Conservation (phyloP, 2,888 invertebrate genomes). For the Caenorhabditis macrosperma region DNA sequence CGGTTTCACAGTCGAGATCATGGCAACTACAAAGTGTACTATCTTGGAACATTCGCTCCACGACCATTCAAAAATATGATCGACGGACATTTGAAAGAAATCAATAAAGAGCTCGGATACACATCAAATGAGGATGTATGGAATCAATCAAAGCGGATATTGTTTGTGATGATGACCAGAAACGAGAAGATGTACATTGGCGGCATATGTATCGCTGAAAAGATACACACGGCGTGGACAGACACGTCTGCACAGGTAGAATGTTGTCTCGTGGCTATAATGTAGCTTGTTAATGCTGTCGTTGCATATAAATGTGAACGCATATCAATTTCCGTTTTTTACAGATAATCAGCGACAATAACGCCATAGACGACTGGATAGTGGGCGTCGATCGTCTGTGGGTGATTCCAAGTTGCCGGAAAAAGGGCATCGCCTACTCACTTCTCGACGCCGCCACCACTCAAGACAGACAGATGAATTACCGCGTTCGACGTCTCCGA, state of each 20-base stretch:
- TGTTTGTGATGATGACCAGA: neutral
- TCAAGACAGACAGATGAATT: constrained; percentile 25
- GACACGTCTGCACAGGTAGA: neutral
- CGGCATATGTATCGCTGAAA: constrained; percentile 27
- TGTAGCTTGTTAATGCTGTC: neutral
- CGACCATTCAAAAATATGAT: constrained; percentile 15
- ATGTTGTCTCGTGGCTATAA: too few relatives aligned
- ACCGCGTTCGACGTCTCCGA: constrained; percentile 23
- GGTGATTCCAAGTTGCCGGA: constrained; percentile 19
- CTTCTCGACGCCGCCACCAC: constrained; percentile 46
- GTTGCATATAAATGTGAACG: neutral
- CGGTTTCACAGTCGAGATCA: neutral
- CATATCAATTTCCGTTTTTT: too few relatives aligned
- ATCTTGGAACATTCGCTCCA: neutral
- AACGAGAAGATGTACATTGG: constrained; percentile 12
- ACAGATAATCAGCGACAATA: neutral
- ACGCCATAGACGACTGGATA: constrained; percentile 38
- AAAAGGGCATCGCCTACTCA: neutral
- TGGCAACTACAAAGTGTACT: constrained; percentile 13
- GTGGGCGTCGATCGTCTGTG: constrained; percentile 53
- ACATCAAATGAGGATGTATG: constrained; percentile 4
- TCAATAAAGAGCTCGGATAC: constrained; percentile 40
- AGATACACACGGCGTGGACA: constrained; percentile 14
- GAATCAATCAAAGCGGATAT: constrained; percentile 11
- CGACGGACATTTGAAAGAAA: constrained; percentile 9